A percentile compares a stretch with the other conserved stretches of the same genome.
Conservation (phyloP, 2,888 invertebrate species). For the Ormyrus labotus region DNA sequence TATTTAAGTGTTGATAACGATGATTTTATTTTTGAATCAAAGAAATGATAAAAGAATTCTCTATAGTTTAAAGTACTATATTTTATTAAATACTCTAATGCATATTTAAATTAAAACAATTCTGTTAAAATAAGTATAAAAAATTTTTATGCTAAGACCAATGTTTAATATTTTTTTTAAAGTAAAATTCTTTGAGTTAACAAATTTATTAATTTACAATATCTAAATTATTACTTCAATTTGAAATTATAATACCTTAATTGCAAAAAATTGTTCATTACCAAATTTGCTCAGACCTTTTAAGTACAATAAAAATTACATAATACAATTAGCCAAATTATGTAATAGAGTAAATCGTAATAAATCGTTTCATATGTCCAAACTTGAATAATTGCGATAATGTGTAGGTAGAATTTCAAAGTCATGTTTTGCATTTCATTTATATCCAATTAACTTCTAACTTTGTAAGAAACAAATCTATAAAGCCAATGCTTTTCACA, state of each 20-base stretch:
- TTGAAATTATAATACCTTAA: background rate
- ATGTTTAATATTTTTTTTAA: background rate
- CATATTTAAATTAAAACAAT: too few species aligned
- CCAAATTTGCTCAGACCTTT: too few species aligned
- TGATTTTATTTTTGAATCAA: conserved; percentile 33
- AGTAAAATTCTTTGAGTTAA: background rate
- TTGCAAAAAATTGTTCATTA: too few species aligned
- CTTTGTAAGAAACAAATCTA: too few species aligned
- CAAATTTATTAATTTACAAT: background rate
- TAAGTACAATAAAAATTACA: background rate
- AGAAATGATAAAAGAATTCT: background rate
- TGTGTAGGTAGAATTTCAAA: conserved; percentile 27
- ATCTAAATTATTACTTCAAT: background rate
- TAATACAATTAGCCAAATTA: conserved; percentile 12
- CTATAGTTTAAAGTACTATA: too few species aligned
- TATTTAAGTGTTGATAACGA: conserved; percentile 40
- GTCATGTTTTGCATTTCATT: conserved; percentile 2
- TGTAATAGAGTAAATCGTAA: background rate
- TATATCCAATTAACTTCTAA: background rate
- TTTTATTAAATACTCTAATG: too few species aligned
- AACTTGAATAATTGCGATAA: conserved; percentile 28
- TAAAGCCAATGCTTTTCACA: too few species aligned
- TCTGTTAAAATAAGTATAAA: too few species aligned
- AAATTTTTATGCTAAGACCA: background rate
- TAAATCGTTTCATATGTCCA: conserved; percentile 20